Conservation (phyloP, 2,797 vertebrate genomes). For the Okamejei kenojei region DNA sequence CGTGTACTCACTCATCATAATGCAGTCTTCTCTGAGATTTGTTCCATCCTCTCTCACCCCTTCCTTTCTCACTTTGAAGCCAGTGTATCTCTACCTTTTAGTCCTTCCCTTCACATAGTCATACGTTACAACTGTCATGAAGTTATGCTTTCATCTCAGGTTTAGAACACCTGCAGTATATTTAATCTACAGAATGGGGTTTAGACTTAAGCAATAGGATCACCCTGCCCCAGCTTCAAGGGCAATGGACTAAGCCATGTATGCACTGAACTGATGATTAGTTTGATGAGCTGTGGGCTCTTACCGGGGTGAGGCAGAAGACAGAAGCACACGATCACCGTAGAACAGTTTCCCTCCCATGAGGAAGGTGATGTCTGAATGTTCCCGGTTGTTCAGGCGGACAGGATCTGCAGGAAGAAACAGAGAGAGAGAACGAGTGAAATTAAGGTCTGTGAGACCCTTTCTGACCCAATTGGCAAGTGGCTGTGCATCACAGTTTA, state of each 20-base stretch:
- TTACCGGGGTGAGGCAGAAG: conserved; percentile 66
- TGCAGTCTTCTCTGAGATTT: no score
- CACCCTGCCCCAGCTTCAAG: background rate
- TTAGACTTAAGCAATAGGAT: background rate
- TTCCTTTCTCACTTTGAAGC: no score
- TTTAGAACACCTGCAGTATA: no score
- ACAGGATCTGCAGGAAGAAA: conserved; percentile 57
- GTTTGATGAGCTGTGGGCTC: background rate
- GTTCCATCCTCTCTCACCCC: no score
- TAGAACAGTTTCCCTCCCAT: conserved; percentile 73
- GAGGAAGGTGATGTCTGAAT: conserved; percentile 71
- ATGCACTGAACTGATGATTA: background rate
- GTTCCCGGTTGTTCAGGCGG: conserved; percentile 72
- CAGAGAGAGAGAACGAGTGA: background rate
- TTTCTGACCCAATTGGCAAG: background rate
- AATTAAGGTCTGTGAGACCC: background rate
- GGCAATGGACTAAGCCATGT: background rate
- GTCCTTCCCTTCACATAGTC: no score
- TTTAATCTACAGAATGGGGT: background rate
- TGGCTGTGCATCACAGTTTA: background rate
- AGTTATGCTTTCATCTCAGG: no score
- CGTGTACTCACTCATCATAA: no score
- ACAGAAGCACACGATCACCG: conserved; percentile 69
- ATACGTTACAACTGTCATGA: no score
- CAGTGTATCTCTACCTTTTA: no score